Evolutionary conservation across 35 echinoderm and acorn worm species (phyloP).

Genomic region (Holothuria glaberrima): DNA sequence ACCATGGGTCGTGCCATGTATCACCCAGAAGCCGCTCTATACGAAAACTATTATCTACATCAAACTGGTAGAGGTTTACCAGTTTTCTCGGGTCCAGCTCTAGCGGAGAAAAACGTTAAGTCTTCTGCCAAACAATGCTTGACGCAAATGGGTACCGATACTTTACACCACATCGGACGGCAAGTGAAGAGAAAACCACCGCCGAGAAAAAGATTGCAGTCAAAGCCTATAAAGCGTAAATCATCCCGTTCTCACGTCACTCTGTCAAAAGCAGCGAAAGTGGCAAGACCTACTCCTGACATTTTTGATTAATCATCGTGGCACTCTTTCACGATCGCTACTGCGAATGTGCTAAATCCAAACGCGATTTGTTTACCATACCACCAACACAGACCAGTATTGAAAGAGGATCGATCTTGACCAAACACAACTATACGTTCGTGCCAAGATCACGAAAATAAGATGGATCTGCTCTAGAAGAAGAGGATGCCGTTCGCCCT

Average conservation of each 20-base stretch:
- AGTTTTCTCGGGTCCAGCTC: background rate
- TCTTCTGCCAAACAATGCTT: background rate
- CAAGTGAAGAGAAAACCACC: background rate
- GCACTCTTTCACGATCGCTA: slow-evolving; percentile 48
- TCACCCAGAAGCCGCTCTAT: background rate
- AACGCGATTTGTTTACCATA: slow-evolving; percentile 62
- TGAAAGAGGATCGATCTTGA: slow-evolving; percentile 45
- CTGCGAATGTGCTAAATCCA: slow-evolving; percentile 34
- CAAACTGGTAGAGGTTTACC: background rate
- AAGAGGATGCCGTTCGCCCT: too few relatives aligned
- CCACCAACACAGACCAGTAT: slow-evolving; percentile 60
- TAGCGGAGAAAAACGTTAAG: background rate
- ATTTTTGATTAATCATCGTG: slow-evolving; percentile 43
- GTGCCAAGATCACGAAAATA: slow-evolving; percentile 29
- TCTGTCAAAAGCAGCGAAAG: background rate
- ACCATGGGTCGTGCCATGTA: too few relatives aligned
- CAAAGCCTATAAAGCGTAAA: slow-evolving; percentile 4
- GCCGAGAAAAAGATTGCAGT: background rate
- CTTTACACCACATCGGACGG: background rate
- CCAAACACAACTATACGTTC: slow-evolving; percentile 42
- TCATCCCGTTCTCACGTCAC: background rate
- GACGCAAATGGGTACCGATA: background rate
- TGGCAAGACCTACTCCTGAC: slow-evolving; percentile 5
- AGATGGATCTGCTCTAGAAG: slow-evolving; percentile 15
- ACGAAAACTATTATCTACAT: background rate